Conservation (phyloP, 2,113 vertebrate species). For the Chrysochloris asiatica region DNA sequence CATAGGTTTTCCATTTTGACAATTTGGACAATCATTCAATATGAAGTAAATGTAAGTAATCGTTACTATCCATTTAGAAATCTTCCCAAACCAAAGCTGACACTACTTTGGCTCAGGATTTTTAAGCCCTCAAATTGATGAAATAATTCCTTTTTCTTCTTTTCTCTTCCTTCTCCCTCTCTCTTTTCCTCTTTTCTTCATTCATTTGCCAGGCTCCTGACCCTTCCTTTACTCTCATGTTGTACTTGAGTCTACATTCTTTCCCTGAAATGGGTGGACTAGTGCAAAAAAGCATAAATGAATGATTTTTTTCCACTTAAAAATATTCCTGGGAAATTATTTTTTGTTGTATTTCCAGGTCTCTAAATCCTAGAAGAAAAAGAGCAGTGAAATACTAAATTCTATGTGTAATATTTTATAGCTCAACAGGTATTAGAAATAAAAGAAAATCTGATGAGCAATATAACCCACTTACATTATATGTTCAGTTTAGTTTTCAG, state of each 20-base stretch:
- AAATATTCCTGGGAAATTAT: background rate
- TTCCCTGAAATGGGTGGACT: background rate
- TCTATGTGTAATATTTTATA: background rate
- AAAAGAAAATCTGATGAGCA: too few relatives aligned
- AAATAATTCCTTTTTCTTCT: background rate
- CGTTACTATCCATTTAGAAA: background rate
- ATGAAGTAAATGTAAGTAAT: background rate
- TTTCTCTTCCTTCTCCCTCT: background rate
- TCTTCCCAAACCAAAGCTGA: background rate
- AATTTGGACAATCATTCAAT: background rate
- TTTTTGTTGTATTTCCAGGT: background rate
- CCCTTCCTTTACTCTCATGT: background rate
- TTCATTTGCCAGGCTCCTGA: background rate
- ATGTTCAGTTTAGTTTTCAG: slow-evolving; percentile 10
- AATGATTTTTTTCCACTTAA: slow-evolving; percentile 12
- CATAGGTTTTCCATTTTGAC: background rate
- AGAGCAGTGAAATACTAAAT: background rate
- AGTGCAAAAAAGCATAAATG: background rate
- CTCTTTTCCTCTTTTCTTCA: too few relatives aligned
- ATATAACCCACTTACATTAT: background rate
- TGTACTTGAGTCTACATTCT: background rate
- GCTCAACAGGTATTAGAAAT: background rate
- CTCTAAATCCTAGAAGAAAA: slow-evolving; percentile 5
- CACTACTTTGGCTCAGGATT: background rate
- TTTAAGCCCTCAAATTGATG: background rate